Evolutionary conservation across 92 coral and sea anemone genomes (phyloP), one percentile per base, ranked within the genome.

Genomic region (Pocillopora grandis): DNA sequence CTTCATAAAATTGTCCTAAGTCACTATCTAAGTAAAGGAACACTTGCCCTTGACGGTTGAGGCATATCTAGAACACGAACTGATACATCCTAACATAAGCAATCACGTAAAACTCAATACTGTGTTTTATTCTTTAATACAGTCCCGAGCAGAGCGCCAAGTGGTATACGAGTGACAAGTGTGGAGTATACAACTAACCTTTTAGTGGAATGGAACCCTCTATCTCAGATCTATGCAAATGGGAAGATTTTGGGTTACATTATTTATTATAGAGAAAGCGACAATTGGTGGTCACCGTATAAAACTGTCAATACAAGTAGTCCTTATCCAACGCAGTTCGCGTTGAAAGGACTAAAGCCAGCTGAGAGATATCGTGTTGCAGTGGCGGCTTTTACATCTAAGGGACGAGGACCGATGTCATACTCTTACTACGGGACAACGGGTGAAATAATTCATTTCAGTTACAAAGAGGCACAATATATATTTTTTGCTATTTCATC

Each of bases 401-500:
- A 10, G 58, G 80, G 80, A 33, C 7, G 20, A 23, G 80, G 80
- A 35, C 80, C 80, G 15, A 3, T 12, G 79, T 60, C 80, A 16
- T 33, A 48, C 11, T 5, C 9, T 12, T 0, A 0, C 16, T 58
- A 76, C 80, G 37, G 12, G n/a, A 60, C 69, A 56, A 76, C 80
- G 36, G 80, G 80, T 76, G 11, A 70, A 10, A 16, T 17, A 17
- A 35, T 35, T 70, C 11, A 20, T 35, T 69, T 19, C 2, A 13
- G 9, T 31, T 68, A 8, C 15, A 9, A 27, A 5, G 16, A 9
- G 6, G 7, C 5, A 67, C 18, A 31, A 12, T 67, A 42, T 31
- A 12, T 59, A 12, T 16, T 59, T 59, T 16, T 9, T 14, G 10
- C 11, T 2, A 59, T 59, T 12, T 59, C 14, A 0, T 59, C 3